Conservation (phyloP, 2,888 invertebrate genomes). For the Andrena hattorfiana region DNA sequence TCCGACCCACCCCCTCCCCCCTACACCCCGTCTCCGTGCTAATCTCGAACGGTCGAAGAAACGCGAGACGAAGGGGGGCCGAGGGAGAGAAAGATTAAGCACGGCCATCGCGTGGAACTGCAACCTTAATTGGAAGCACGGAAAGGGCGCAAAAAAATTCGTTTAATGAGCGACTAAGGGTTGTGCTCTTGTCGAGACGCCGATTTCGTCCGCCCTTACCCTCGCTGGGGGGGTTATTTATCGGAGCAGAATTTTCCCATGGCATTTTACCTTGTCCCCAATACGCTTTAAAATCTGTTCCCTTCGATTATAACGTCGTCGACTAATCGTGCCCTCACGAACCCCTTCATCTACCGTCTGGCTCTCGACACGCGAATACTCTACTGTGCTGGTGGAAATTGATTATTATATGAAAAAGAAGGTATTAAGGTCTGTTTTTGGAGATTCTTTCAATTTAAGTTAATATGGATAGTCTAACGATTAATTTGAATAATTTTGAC, state of each 20-base stretch:
- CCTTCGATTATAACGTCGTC: constrained; percentile 13
- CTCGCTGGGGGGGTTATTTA: constrained; percentile 32
- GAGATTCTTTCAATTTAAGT: neutral
- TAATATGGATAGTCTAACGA: neutral
- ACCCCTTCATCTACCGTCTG: neutral
- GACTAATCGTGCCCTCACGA: neutral
- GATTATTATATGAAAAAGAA: neutral
- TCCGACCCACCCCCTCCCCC: neutral
- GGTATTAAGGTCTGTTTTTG: too few species aligned
- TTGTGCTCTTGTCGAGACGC: constrained; percentile 33
- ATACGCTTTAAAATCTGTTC: constrained; percentile 39
- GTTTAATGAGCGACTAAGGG: constrained; percentile 49
- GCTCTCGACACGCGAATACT: neutral
- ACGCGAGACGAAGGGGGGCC: constrained; percentile 32
- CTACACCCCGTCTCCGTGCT: neutral
- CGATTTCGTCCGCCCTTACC: constrained; percentile 33
- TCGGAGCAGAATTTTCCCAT: constrained; percentile 31
- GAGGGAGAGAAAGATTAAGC: constrained; percentile 45
- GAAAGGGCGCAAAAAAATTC: constrained; percentile 53
- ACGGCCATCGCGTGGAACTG: constrained; percentile 39
- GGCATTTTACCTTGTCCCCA: constrained; percentile 1
- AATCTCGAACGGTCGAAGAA: constrained; percentile 36
- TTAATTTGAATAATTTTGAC: neutral
- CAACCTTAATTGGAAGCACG: constrained; percentile 60
- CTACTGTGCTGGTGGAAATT: neutral